These are phyloP conservation scores for Cetoscarus ocellatus DNA, from an alignment of 2,797 vertebrate species.

Conservation along the genomic window DNA sequence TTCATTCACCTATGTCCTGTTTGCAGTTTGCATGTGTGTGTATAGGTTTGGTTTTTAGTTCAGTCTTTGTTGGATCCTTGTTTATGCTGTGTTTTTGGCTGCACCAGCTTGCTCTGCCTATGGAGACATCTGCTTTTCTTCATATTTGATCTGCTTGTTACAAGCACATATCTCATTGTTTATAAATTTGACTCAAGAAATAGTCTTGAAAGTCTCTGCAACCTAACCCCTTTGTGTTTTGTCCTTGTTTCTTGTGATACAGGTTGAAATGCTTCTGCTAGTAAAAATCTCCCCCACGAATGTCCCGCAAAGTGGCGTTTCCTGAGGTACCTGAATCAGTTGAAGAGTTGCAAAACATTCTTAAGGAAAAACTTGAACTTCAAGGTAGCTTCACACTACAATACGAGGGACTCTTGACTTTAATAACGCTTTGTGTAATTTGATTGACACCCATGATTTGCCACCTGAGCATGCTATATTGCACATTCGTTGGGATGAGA, in stretches of 20 bases:
- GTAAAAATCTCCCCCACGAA: not conserved
- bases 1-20: not conserved
- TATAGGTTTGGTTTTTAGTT: too few species aligned
- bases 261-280: not conserved
- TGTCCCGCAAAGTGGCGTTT: not conserved
- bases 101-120: too few species aligned
- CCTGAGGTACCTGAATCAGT: conserved; percentile 11
- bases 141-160: too few species aligned
- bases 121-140: too few species aligned
- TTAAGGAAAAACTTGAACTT: conserved; percentile 6
- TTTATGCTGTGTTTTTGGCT: too few species aligned
- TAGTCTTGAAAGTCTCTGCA: not conserved
- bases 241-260: not conserved
- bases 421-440: not conserved
- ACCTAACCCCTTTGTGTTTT: too few species aligned
- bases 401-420: conserved; percentile 18
- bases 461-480: conserved; percentile 1
- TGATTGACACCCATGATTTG: not conserved
- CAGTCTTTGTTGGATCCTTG: too few species aligned
- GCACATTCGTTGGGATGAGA: conserved; percentile 9
- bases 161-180: not conserved
- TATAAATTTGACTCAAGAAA: not conserved
- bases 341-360: conserved; percentile 1
- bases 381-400: conserved; percentile 8
- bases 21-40: not conserved